These are phyloP conservation scores for Thaumetopoea pityocampa DNA, from an alignment of 1,140 invertebrate species.

Conservation along the genomic window DNA sequence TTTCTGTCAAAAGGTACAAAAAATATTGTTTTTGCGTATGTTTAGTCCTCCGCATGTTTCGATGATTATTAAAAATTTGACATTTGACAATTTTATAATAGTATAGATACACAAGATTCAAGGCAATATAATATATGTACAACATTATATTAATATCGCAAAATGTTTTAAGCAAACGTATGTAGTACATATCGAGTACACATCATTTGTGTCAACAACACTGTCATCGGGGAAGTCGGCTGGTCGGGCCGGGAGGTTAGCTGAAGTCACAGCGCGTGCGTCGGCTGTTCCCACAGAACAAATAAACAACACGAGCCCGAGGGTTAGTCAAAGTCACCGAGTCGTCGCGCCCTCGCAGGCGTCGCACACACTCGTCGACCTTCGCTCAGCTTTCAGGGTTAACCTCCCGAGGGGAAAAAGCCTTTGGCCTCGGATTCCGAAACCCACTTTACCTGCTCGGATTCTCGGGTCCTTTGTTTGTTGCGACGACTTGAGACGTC, in stretches of 20 bases:
- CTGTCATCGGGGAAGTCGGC: constrained; percentile 8
- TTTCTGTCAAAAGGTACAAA: too few species aligned
- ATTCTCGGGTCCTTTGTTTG: constrained; percentile 23
- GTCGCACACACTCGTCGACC: constrained; percentile 31
- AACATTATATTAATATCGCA: too few species aligned
- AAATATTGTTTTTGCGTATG: too few species aligned
- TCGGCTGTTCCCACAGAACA: constrained; percentile 25
- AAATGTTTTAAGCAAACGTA: constrained; percentile 1
- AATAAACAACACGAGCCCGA: constrained; percentile 22
- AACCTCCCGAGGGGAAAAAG: constrained; percentile 36
- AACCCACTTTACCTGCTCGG: constrained; percentile 25
- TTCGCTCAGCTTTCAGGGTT: constrained; percentile 35
- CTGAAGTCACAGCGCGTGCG: constrained; percentile 30
- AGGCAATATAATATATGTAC: too few species aligned
- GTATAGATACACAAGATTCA: too few species aligned
- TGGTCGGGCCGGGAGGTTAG: constrained; percentile 14
- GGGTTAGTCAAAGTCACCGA: constrained; percentile 39
- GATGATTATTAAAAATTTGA: too few species aligned
- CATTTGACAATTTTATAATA: too few species aligned
- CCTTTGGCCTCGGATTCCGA: constrained; percentile 30
- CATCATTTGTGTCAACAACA: too few species aligned
- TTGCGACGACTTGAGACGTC: too few species aligned
- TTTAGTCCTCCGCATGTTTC: too few species aligned
- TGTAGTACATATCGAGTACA: too few species aligned
- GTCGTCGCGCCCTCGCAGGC: constrained; percentile 33